phyloP scores from a whole-genome alignment of 2,113 vertebrate genomes.

The Cavia aperea region DNA sequence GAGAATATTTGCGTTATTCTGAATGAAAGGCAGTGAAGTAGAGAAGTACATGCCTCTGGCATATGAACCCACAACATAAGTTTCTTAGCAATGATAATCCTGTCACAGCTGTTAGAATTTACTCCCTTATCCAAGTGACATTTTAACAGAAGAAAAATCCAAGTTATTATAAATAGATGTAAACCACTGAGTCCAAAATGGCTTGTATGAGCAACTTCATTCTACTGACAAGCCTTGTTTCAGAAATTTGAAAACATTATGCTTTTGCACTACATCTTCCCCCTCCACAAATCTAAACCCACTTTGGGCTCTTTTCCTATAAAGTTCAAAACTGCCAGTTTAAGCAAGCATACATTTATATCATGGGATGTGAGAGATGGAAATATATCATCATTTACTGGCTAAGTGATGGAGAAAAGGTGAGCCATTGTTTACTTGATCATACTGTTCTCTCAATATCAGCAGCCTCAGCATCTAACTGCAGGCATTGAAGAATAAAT shows the following conservation, averaged over 20 bases:
- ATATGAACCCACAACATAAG: conserved; percentile 67
- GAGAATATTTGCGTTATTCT: conserved; percentile 60
- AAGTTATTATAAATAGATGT: conserved; percentile 74
- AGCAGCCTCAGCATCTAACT: neutral
- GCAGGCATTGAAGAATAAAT: conserved; percentile 32
- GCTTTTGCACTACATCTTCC: conserved; percentile 53
- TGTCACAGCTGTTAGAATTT: conserved; percentile 77
- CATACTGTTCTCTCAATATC: neutral
- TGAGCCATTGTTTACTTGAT: neutral
- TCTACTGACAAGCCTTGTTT: conserved; percentile 67
- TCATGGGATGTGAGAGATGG: conserved; percentile 4
- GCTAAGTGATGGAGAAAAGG: conserved; percentile 19
- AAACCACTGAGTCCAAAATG: conserved; percentile 71
- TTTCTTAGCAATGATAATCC: conserved; percentile 75
- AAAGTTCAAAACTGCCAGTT: conserved; percentile 62
- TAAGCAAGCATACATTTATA: conserved; percentile 70
- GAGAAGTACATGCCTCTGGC: conserved; percentile 69
- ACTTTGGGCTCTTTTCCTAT: conserved; percentile 60
- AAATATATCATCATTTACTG: conserved; percentile 46
- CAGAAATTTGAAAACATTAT: conserved; percentile 70
- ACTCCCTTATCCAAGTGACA: conserved; percentile 78
- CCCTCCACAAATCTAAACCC: conserved; percentile 56
- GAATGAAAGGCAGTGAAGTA: conserved; percentile 70
- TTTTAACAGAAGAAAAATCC: conserved; percentile 75
- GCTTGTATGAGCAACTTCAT: conserved; percentile 67